Percentiles rank a stretch among this genome's conserved stretches.
phyloP scores from a whole-genome alignment of 1,140 invertebrate species.

The Helicoverpa zea region DNA sequence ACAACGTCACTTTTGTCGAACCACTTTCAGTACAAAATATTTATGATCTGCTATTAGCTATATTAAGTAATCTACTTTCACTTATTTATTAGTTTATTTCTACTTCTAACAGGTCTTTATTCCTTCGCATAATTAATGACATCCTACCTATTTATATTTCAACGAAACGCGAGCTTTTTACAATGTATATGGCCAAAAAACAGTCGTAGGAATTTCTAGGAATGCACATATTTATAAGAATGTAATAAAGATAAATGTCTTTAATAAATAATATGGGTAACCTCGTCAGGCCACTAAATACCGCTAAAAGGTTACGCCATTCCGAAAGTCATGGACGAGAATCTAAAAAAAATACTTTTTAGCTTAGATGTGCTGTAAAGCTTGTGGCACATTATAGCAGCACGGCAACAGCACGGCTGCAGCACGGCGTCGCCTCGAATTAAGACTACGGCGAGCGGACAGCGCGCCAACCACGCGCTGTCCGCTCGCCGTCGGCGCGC shows the following conservation, averaged over 20 bases:
- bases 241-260: background rate
- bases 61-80: slow-evolving; percentile 34
- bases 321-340: slow-evolving; percentile 37
- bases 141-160: background rate
- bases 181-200: background rate
- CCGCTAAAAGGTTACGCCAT: slow-evolving; percentile 26
- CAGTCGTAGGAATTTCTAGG: background rate
- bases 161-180: background rate
- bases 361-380: too few species aligned
- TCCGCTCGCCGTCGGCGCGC: too few species aligned
- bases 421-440: too few species aligned
- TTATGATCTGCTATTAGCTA: background rate
- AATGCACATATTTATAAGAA: background rate
- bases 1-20: background rate
- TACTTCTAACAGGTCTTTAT: background rate
- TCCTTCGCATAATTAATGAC: background rate
- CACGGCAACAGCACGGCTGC: too few species aligned
- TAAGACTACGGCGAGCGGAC: too few species aligned
- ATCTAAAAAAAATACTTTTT: background rate
- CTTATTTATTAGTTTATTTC: background rate
- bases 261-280: slow-evolving; percentile 18
- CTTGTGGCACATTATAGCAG: too few species aligned
- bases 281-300: slow-evolving; percentile 27
- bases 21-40: slow-evolving; percentile 4
- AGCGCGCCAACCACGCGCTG: too few species aligned